Conservation (phyloP, 2,113 vertebrate genomes). For the Porphyrio hochstetteri region DNA sequence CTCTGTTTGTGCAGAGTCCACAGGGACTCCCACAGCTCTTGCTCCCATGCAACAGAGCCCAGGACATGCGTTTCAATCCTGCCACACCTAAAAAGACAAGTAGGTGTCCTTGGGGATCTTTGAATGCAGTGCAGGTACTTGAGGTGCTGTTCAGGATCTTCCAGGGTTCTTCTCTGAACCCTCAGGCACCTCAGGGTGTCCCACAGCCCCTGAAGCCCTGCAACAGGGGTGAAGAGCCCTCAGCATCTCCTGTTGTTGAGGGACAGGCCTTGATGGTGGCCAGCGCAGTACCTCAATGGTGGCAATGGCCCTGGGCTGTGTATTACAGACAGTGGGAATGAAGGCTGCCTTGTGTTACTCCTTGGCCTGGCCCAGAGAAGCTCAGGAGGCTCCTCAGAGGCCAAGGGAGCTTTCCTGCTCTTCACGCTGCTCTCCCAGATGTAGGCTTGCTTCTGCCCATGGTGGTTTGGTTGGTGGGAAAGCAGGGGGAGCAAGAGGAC, state of each 20-base stretch:
- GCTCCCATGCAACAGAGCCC: fast-evolving
- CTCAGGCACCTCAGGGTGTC: not conserved
- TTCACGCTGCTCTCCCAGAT: not conserved
- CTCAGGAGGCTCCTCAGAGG: not conserved
- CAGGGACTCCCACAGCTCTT: not conserved
- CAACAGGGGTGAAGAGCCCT: fast-evolving
- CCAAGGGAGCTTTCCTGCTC: not conserved
- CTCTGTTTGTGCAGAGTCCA: not conserved
- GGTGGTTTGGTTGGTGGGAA: not conserved
- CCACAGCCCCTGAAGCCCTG: not conserved
- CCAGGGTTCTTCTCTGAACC: not conserved
- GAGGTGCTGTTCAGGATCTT: not conserved
- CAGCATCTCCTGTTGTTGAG: not conserved
- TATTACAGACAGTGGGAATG: not conserved
- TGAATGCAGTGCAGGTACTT: not conserved
- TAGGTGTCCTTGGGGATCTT: not conserved
- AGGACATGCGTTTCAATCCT: not conserved
- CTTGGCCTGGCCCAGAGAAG: not conserved
- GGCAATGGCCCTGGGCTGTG: not conserved
- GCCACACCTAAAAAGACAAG: not conserved
- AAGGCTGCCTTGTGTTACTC: not conserved
- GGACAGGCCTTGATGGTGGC: not conserved
- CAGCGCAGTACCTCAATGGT: not conserved
- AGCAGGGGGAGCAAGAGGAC: not conserved
- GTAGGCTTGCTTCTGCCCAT: not conserved